These are phyloP conservation scores for Eueremaeus valkanovi DNA, from an alignment of 2,888 invertebrate species.

Conservation along the genomic window DNA sequence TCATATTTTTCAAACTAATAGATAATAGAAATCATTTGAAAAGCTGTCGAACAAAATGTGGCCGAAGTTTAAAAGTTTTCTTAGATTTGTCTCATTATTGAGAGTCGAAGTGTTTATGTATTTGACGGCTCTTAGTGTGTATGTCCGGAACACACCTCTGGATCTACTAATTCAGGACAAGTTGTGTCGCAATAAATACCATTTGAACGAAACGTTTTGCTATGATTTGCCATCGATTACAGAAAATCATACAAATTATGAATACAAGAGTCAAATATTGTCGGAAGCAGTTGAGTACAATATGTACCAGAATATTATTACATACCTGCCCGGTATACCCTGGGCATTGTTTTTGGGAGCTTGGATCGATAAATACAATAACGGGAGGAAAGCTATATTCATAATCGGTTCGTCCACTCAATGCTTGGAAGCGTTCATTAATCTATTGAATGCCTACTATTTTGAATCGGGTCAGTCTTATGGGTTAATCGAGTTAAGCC, in stretches of 20 bases:
- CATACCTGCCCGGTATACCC: background rate
- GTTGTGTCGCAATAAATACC: slow-evolving; percentile 16
- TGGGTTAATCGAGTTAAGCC: too few relatives aligned
- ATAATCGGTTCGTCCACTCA: background rate
- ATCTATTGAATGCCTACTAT: slow-evolving; percentile 18
- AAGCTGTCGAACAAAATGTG: background rate
- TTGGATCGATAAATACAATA: slow-evolving; percentile 29
- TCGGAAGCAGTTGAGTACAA: slow-evolving; percentile 8
- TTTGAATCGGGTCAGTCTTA: slow-evolving; percentile 20
- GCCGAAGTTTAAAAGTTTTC: background rate
- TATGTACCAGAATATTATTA: slow-evolving; percentile 3
- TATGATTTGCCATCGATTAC: slow-evolving; percentile 15
- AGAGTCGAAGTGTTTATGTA: background rate
- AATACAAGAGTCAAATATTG: slow-evolving; percentile 21
- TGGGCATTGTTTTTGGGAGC: slow-evolving; percentile 23
- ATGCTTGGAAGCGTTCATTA: background rate
- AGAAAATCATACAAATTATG: background rate
- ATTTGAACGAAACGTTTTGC: background rate
- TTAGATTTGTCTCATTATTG: background rate
- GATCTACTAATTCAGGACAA: slow-evolving; percentile 38
- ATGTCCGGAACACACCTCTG: background rate
- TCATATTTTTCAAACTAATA: too few relatives aligned
- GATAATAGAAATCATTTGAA: background rate
- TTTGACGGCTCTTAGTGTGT: background rate
- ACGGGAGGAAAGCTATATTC: slow-evolving; percentile 8